Conservation (phyloP, 2,888 invertebrate species). For the Malthinus seriepunctatus region DNA sequence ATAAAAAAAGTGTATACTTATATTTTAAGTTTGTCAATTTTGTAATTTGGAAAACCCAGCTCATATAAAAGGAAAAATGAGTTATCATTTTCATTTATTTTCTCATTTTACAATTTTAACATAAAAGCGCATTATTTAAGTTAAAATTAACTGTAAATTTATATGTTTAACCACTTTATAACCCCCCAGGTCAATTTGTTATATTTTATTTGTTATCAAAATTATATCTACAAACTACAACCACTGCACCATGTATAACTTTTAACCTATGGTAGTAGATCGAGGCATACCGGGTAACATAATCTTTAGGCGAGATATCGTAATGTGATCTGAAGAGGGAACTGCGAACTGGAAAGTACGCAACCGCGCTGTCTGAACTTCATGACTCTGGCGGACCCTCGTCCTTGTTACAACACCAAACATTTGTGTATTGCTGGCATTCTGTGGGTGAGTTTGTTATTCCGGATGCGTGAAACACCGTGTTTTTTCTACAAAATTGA, state of each 20-base stretch:
- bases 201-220: slow-evolving; percentile 6
- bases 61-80: too few species aligned
- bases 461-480: slow-evolving; percentile 10
- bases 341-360: slow-evolving; percentile 31
- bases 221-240: background rate
- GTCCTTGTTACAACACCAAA: slow-evolving; percentile 29
- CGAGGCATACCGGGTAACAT: slow-evolving; percentile 33
- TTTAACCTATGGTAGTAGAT: slow-evolving; percentile 14
- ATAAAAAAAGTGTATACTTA: too few species aligned
- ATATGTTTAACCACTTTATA: too few species aligned
- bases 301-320: slow-evolving; percentile 33
- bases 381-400: slow-evolving; percentile 30
- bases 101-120: slow-evolving; percentile 12
- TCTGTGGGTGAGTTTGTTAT: slow-evolving; percentile 20
- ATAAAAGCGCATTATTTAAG: slow-evolving; percentile 24
- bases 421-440: slow-evolving; percentile 31
- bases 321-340: slow-evolving; percentile 29
- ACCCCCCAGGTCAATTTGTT: too few species aligned
- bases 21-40: too few species aligned
- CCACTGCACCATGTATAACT: slow-evolving; percentile 1
- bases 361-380: slow-evolving; percentile 39
- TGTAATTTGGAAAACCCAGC: too few species aligned
- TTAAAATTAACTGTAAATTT: too few species aligned
- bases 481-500: slow-evolving; percentile 11
- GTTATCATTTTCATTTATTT: too few species aligned